Evolutionary conservation across 1,140 invertebrate genomes (phyloP).

Genomic region (Calliopsis andreniformis): DNA sequence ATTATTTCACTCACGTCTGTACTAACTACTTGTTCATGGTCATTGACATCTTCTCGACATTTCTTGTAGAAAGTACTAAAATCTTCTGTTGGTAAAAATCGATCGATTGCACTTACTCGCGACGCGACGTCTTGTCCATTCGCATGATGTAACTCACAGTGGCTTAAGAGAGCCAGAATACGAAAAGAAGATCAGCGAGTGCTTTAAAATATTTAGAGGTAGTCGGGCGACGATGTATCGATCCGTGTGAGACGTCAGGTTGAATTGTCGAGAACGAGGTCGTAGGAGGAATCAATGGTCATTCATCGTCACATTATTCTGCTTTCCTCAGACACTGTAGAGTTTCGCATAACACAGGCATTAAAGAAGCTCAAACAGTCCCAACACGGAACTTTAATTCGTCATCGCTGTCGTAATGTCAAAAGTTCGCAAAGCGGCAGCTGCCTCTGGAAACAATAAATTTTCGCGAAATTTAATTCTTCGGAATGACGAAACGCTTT

Average conservation of each 20-base stretch:
- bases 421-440: neutral
- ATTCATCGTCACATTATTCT: constrained; percentile 3
- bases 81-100: neutral
- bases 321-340: no score
- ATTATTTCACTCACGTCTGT: neutral
- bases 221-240: constrained; percentile 33
- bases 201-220: constrained; percentile 43
- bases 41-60: neutral
- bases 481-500: neutral
- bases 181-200: constrained; percentile 29
- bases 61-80: neutral
- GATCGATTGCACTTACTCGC: neutral
- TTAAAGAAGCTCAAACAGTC: no score
- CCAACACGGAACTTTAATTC: no score
- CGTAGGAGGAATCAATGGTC: constrained; percentile 10
- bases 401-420: neutral
- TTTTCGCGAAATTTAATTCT: constrained; percentile 5
- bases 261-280: constrained; percentile 39
- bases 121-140: neutral
- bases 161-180: neutral
- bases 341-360: no score
- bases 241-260: constrained; percentile 14
- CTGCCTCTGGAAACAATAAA: neutral
- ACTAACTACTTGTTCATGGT: neutral
- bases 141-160: neutral